These are phyloP conservation scores for Tetrapedia diversipes DNA, from an alignment of 2,888 invertebrate species.

Conservation along the genomic window DNA sequence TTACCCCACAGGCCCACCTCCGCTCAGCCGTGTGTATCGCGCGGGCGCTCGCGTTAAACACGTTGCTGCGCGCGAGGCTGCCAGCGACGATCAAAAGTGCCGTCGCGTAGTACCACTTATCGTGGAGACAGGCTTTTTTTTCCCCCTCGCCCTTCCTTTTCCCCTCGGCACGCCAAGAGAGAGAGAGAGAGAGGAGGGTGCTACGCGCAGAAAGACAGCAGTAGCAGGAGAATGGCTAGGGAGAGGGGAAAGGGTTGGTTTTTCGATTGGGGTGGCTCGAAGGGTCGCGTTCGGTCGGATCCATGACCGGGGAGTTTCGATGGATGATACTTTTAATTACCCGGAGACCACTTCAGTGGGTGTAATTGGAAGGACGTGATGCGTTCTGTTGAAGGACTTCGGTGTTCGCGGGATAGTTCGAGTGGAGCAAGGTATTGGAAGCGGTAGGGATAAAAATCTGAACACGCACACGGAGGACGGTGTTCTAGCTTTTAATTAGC, in stretches of 20 bases:
- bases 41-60: constrained; percentile 61
- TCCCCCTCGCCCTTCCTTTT: not conserved
- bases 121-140: constrained; percentile 56
- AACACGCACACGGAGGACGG: too few relatives aligned
- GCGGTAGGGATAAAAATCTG: too few relatives aligned
- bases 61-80: constrained; percentile 58
- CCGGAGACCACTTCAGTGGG: not conserved
- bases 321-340: constrained; percentile 8
- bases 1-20: constrained; percentile 71
- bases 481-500: too few relatives aligned
- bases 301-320: not conserved
- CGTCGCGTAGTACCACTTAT: constrained; percentile 64
- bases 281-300: not conserved
- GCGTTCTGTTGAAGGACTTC: too few relatives aligned
- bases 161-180: not conserved
- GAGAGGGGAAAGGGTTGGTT: not conserved
- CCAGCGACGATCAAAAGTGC: constrained; percentile 68
- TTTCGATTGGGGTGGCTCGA: not conserved
- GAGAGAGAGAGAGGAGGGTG: not conserved
- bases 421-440: too few relatives aligned
- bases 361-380: not conserved
- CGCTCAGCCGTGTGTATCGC: constrained; percentile 48
- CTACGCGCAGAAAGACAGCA: not conserved
- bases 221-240: not conserved
- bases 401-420: too few relatives aligned